Conservation (phyloP, 2,888 invertebrate species). For the Hirtodrosophila histrioides region DNA sequence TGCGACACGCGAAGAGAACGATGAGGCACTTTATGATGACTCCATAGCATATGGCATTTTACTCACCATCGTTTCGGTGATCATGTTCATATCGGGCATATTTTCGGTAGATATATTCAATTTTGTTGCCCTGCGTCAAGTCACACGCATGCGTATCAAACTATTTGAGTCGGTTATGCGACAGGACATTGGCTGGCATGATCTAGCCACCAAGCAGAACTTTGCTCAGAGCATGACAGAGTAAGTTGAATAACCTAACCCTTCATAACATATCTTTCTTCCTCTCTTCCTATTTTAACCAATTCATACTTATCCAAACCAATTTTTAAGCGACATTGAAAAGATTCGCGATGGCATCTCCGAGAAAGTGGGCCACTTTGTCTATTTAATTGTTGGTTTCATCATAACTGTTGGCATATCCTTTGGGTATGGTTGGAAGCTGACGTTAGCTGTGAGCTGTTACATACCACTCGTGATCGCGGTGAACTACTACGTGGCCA, state of each 20-base stretch:
- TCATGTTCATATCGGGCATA: slow-evolving; percentile 87
- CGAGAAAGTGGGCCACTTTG: slow-evolving; percentile 91
- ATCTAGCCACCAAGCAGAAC: slow-evolving; percentile 88
- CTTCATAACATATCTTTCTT: too few relatives aligned
- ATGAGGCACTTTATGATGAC: slow-evolving; percentile 87
- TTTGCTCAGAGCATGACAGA: slow-evolving; percentile 91
- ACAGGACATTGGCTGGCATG: slow-evolving; percentile 91
- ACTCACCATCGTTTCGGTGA: slow-evolving; percentile 86
- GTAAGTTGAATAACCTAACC: too few relatives aligned
- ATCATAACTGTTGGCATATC: slow-evolving; percentile 89
- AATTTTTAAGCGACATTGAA: slow-evolving; percentile 88
- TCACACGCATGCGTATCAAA: slow-evolving; percentile 87
- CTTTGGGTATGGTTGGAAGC: slow-evolving; percentile 93
- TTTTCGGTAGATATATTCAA: slow-evolving; percentile 89
- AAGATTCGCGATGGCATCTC: slow-evolving; percentile 93
- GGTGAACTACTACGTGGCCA: slow-evolving; percentile 90
- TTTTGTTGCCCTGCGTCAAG: slow-evolving; percentile 87
- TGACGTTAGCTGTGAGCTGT: slow-evolving; percentile 92
- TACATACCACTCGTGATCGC: slow-evolving; percentile 91
- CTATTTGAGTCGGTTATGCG: slow-evolving; percentile 88
- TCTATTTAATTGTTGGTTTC: slow-evolving; percentile 85
- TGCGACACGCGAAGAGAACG: slow-evolving; percentile 86
- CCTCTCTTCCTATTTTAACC: slow-evolving; percentile 2
- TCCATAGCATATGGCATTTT: slow-evolving; percentile 89
- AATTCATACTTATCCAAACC: not conserved